Conservation (phyloP, 2,888 invertebrate species). For the Hypomecis punctinalis region DNA sequence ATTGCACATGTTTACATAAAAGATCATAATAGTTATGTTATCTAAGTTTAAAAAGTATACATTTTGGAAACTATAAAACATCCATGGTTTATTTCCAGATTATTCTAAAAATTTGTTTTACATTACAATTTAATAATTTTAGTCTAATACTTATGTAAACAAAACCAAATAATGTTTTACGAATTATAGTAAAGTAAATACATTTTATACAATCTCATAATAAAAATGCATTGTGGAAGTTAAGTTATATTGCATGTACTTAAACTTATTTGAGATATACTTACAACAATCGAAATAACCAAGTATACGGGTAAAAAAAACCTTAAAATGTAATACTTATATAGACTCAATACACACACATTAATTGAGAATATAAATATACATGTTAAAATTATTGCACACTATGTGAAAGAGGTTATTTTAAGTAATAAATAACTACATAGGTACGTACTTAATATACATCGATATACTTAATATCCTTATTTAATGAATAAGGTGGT, state of each 20-base stretch:
- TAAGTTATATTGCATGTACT: no score
- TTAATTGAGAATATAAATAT: conserved; percentile 17
- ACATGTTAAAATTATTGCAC: conserved; percentile 52
- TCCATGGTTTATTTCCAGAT: neutral
- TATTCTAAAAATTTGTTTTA: neutral
- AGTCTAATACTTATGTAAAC: neutral
- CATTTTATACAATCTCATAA: no score
- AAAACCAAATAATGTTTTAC: neutral
- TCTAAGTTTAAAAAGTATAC: neutral
- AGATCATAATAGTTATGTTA: conserved; percentile 27
- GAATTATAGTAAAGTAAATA: no score
- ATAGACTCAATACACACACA: conserved; percentile 17
- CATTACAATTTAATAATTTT: neutral
- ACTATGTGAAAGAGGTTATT: conserved; percentile 74
- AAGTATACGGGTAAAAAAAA: no score
- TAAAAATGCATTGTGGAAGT: no score
- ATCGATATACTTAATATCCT: conserved; percentile 75
- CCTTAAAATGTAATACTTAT: neutral
- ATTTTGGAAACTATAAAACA: neutral
- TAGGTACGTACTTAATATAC: conserved; percentile 65
- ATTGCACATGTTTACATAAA: conserved; percentile 58
- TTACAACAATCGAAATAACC: no score
- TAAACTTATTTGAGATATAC: no score
- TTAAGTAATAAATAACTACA: conserved; percentile 74
- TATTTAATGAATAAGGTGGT: conserved; percentile 81